Conservation (phyloP, 2,888 invertebrate genomes). For the Argynnis bischoffii region DNA sequence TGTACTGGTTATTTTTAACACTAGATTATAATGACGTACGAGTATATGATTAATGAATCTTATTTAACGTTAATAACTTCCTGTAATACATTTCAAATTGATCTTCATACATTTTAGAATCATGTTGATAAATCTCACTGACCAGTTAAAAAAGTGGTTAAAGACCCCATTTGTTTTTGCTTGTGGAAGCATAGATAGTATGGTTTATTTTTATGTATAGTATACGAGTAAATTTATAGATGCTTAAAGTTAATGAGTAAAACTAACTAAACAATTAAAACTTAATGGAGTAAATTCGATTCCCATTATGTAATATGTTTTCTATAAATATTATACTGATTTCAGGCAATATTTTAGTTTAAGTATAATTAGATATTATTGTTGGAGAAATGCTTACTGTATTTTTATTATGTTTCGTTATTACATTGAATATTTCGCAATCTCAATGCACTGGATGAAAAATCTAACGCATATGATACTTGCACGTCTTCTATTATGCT, state of each 20-base stretch:
- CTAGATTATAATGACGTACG: constrained; percentile 27
- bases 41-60: constrained; percentile 40
- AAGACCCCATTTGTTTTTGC: too few relatives aligned
- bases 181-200: not conserved
- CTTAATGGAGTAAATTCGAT: not conserved
- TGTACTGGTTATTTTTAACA: constrained; percentile 26
- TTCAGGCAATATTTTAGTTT: too few relatives aligned
- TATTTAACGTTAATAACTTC: constrained; percentile 40
- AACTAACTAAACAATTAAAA: too few relatives aligned
- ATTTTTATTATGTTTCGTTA: too few relatives aligned
- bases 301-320: too few relatives aligned
- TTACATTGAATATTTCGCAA: not conserved
- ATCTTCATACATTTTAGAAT: constrained; percentile 16
- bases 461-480: constrained; percentile 6
- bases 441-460: not conserved
- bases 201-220: too few relatives aligned
- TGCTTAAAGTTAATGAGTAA: too few relatives aligned
- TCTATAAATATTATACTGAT: too few relatives aligned
- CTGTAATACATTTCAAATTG: constrained; percentile 28
- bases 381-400: too few relatives aligned
- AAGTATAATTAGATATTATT: too few relatives aligned
- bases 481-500: constrained; percentile 15
- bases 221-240: too few relatives aligned
- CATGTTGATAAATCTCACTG: constrained; percentile 1
- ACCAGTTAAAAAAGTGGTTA: not conserved